phyloP scores from a whole-genome alignment of 1,140 invertebrate species.

The Bombus superbus region DNA sequence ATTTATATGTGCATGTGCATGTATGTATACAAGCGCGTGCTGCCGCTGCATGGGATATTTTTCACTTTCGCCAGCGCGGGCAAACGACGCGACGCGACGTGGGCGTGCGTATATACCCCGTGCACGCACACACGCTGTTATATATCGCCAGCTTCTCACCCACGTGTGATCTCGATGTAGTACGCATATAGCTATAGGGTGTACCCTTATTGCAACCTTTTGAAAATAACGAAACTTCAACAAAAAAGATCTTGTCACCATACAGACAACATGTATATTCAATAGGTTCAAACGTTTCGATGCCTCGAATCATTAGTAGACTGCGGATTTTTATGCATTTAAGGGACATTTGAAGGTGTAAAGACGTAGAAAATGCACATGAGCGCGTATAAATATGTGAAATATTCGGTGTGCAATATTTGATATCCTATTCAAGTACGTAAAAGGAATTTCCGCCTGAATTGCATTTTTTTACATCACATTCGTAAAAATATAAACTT shows the following conservation, averaged over 20 bases:
- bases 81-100: conserved; percentile 67
- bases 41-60: conserved; percentile 60
- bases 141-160: conserved; percentile 34
- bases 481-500: neutral
- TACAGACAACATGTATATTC: neutral
- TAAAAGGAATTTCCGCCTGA: too few relatives aligned
- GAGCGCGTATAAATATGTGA: neutral
- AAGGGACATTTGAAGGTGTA: neutral
- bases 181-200: neutral
- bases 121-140: conserved; percentile 20
- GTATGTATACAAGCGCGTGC: conserved; percentile 18
- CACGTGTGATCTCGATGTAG: conserved; percentile 50
- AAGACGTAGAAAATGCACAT: neutral
- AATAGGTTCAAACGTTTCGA: too few relatives aligned
- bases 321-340: neutral
- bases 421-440: too few relatives aligned
- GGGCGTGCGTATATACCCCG: conserved; percentile 62
- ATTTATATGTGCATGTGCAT: neutral
- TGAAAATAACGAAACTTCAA: neutral
- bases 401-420: too few relatives aligned
- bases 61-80: conserved; percentile 66
- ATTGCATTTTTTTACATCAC: neutral
- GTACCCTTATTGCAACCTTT: conserved; percentile 22
- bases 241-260: neutral
- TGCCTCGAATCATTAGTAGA: too few relatives aligned